These are phyloP conservation scores for Osmerus mordax DNA, from an alignment of 2,113 vertebrate genomes.

Conservation along the genomic window DNA sequence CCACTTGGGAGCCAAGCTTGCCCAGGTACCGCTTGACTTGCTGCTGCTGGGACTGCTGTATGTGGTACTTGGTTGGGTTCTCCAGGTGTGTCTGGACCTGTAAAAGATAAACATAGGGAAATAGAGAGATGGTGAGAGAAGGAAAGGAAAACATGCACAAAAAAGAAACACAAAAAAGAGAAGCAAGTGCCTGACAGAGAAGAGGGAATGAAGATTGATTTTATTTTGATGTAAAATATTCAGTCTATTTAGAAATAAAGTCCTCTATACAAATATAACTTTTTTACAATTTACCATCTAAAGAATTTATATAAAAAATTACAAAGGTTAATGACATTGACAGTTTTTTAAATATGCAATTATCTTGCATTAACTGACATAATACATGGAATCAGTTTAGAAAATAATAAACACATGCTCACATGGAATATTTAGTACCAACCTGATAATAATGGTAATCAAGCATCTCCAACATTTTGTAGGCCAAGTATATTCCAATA, in stretches of 20 bases:
- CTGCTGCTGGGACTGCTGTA: constrained; percentile 96
- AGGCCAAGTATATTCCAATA: constrained; percentile 28
- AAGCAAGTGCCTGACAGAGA: not conserved
- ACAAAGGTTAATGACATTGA: too few species aligned
- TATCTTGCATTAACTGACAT: too few species aligned
- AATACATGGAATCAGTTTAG: too few species aligned
- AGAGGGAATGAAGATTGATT: not conserved
- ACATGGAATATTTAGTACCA: constrained; percentile 42
- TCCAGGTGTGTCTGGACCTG: constrained; percentile 99
- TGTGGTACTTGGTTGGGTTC: constrained; percentile 98
- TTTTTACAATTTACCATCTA: too few species aligned
- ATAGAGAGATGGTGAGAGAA: not conserved
- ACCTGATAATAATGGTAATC: constrained; percentile 90
- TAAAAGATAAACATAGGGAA: not conserved
- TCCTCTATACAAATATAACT: too few species aligned
- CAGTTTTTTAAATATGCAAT: too few species aligned
- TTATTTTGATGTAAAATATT: too few species aligned
- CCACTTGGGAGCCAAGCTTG: constrained; percentile 89
- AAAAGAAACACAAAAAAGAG: not conserved
- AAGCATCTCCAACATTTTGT: constrained; percentile 88
- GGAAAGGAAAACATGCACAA: not conserved
- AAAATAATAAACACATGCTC: not conserved
- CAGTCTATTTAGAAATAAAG: too few species aligned
- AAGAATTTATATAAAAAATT: too few species aligned
- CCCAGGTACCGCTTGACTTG: constrained; percentile 98